phyloP scores from a whole-genome alignment of 2,113 vertebrate genomes.

The Antechinus flavipes region DNA sequence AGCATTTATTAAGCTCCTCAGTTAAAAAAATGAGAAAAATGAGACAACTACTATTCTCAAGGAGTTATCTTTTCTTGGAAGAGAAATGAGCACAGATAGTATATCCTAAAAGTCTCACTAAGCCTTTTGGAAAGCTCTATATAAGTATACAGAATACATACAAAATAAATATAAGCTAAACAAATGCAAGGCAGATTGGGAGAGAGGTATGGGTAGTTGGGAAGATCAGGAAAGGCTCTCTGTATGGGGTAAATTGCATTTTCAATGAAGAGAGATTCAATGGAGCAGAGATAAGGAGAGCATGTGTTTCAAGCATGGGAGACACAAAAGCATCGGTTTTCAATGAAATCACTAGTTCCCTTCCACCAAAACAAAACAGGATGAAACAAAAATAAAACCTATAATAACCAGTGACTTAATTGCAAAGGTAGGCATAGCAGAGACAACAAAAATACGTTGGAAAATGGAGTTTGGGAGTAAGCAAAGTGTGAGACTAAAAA shows the following conservation, averaged over 20 bases:
- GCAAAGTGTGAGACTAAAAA: neutral
- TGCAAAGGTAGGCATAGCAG: neutral
- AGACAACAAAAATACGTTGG: neutral
- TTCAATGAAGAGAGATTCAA: neutral
- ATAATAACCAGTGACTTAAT: neutral
- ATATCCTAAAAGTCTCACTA: neutral
- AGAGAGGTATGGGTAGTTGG: neutral
- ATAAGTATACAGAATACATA: neutral
- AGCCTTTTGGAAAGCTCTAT: neutral
- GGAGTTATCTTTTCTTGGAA: neutral
- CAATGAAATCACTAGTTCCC: neutral
- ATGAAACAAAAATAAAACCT: neutral
- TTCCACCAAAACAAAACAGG: neutral
- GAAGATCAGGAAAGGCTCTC: neutral
- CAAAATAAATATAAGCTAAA: neutral
- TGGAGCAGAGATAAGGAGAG: neutral
- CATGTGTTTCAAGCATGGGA: neutral
- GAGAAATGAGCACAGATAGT: neutral
- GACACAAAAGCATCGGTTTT: neutral
- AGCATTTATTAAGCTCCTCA: neutral
- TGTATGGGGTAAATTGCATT: neutral
- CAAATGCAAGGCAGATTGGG: neutral
- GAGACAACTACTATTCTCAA: neutral
- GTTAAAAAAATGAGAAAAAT: neutral
- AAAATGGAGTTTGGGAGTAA: neutral